Percentiles rank a stretch among this genome's conserved stretches.
Evolutionary conservation across 2,888 invertebrate genomes (phyloP).

Genomic region (Cosmopolites sordidus): DNA sequence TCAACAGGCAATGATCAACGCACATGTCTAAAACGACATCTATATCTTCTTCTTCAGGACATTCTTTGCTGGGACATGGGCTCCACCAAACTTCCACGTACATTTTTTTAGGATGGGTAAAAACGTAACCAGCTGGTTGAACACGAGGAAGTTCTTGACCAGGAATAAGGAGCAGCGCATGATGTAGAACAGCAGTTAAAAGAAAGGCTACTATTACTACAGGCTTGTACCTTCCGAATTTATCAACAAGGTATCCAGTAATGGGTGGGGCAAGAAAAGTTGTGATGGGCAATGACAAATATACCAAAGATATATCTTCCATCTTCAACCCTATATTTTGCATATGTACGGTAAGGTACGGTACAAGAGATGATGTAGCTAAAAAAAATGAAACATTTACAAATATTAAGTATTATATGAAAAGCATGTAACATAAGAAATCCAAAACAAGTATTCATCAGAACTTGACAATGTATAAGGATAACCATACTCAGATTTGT

Average conservation of each 20-base stretch:
- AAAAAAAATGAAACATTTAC: constrained; percentile 37
- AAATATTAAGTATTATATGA: neutral
- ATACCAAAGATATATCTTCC: constrained; percentile 82
- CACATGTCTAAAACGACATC: constrained; percentile 70
- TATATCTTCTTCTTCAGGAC: constrained; percentile 69
- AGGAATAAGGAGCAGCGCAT: constrained; percentile 72
- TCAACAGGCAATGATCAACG: constrained; percentile 66
- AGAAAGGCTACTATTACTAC: constrained; percentile 75
- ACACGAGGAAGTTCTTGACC: constrained; percentile 74
- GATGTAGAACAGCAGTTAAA: constrained; percentile 74
- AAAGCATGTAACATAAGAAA: too few relatives aligned
- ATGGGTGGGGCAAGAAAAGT: constrained; percentile 82
- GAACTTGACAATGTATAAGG: too few relatives aligned
- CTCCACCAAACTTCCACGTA: constrained; percentile 81
- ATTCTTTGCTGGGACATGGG: constrained; percentile 74
- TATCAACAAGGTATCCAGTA: constrained; percentile 81
- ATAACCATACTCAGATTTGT: too few relatives aligned
- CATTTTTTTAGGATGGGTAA: constrained; percentile 63
- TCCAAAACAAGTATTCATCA: too few relatives aligned
- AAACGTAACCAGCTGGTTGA: constrained; percentile 55
- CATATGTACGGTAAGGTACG: constrained; percentile 88
- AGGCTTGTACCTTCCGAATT: constrained; percentile 80
- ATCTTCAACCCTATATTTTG: constrained; percentile 82
- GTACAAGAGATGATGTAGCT: constrained; percentile 80
- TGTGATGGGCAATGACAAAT: constrained; percentile 79